These are phyloP conservation scores for Pinctada fucata DNA, from an alignment of 2,888 invertebrate species.

Conservation along the genomic window DNA sequence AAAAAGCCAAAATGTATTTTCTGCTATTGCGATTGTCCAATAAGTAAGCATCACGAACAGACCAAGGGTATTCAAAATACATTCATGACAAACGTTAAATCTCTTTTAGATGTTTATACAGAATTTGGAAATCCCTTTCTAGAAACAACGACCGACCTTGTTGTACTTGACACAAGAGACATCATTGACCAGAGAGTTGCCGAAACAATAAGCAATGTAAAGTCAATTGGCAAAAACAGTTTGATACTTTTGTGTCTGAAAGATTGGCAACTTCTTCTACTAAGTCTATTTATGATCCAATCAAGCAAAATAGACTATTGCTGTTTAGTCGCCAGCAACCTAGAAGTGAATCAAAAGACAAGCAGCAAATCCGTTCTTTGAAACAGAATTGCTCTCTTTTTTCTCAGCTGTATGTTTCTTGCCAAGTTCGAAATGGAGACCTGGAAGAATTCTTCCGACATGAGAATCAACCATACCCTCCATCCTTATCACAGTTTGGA, in stretches of 20 bases:
- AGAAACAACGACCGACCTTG: constrained; percentile 1
- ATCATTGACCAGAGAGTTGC: too few relatives aligned
- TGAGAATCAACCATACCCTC: neutral
- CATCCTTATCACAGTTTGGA: neutral
- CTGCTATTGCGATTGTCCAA: too few relatives aligned
- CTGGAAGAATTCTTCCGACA: neutral
- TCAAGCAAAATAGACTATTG: too few relatives aligned
- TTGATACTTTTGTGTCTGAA: too few relatives aligned
- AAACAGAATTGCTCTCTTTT: too few relatives aligned
- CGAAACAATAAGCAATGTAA: too few relatives aligned
- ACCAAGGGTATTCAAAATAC: constrained; percentile 1
- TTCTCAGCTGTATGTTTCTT: neutral
- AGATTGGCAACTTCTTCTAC: too few relatives aligned
- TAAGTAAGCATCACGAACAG: neutral
- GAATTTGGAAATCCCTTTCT: constrained; percentile 27
- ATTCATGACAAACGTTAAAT: neutral
- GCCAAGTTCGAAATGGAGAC: neutral
- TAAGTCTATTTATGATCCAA: too few relatives aligned
- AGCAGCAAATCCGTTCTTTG: neutral
- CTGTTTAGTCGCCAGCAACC: neutral
- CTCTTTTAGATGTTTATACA: constrained; percentile 13
- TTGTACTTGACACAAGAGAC: too few relatives aligned
- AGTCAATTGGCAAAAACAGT: too few relatives aligned
- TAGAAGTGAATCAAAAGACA: neutral
- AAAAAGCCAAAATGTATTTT: too few relatives aligned